These are phyloP conservation scores for Hydractinia symbiolongicarpus DNA, from an alignment of 30 jellyfish, hydroid and myxozoan genomes.

Conservation along the genomic window DNA sequence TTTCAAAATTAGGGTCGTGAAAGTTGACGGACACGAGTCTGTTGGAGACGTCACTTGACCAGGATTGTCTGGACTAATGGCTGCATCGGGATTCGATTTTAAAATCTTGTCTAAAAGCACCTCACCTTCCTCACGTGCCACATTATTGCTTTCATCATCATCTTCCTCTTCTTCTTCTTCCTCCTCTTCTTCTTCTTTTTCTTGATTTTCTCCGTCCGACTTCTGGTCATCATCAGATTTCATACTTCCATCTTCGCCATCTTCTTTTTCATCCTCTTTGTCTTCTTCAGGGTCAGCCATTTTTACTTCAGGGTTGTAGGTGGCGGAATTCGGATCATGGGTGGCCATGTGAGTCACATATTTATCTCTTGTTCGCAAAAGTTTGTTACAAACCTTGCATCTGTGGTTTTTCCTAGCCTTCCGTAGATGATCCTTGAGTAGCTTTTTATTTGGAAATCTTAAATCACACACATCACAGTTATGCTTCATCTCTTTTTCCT, in stretches of 20 bases:
- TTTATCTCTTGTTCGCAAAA: constrained; percentile 20
- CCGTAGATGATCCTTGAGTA: constrained; percentile 12
- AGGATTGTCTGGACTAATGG: neutral
- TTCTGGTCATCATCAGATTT: constrained; percentile 23
- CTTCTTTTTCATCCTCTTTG: constrained; percentile 24
- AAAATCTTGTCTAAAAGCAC: constrained; percentile 3
- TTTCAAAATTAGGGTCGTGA: neutral
- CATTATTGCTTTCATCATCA: neutral
- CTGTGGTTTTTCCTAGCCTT: constrained; percentile 24
- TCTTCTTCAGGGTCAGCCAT: constrained; percentile 16
- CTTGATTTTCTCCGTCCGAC: constrained; percentile 6
- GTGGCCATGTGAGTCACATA: constrained; percentile 25
- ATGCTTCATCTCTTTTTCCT: constrained; percentile 31
- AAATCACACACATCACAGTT: constrained; percentile 23
- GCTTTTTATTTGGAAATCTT: constrained; percentile 31
- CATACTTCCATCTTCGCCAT: constrained; percentile 17
- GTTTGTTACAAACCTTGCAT: constrained; percentile 21
- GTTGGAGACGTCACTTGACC: neutral
- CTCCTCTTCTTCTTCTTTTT: neutral
- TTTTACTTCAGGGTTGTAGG: constrained; percentile 16
- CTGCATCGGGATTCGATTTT: neutral
- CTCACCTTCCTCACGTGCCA: neutral
- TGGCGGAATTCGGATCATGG: constrained; percentile 30
- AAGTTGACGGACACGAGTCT: neutral
- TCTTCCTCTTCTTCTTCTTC: constrained; percentile 17